Percentiles rank a stretch among this genome's conserved stretches.
Conservation (phyloP, 2,888 invertebrate genomes). For the Ophonus ardosiacus region DNA sequence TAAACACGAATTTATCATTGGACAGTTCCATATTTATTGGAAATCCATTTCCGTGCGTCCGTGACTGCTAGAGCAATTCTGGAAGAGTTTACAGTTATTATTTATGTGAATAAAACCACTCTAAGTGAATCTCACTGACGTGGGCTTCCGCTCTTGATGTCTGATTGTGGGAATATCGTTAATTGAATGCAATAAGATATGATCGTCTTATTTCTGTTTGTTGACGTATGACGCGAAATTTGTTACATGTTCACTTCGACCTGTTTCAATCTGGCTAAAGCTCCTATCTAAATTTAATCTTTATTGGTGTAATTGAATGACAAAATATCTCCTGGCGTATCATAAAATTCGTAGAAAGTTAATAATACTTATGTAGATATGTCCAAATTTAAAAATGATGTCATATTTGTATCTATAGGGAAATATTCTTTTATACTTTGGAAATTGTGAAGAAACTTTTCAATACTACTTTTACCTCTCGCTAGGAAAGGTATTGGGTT, state of each 20-base stretch:
- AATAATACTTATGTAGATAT: too few relatives aligned
- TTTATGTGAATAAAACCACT: slow-evolving; percentile 37
- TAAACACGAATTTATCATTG: slow-evolving; percentile 61
- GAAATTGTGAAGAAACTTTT: too few relatives aligned
- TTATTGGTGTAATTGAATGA: neutral
- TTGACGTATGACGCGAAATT: slow-evolving; percentile 27
- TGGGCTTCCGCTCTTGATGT: slow-evolving; percentile 14
- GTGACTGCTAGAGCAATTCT: slow-evolving; percentile 10
- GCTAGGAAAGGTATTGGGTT: too few relatives aligned
- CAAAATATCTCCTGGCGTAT: neutral
- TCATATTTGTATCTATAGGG: too few relatives aligned
- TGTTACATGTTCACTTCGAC: neutral
- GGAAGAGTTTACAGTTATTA: slow-evolving; percentile 40
- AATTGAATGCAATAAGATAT: slow-evolving; percentile 35
- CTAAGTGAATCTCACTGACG: slow-evolving; percentile 41
- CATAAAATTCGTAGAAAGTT: too few relatives aligned
- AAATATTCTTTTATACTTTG: too few relatives aligned
- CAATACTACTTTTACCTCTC: too few relatives aligned
- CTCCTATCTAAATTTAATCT: neutral
- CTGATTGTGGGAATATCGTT: slow-evolving; percentile 39
- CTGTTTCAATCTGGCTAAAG: neutral
- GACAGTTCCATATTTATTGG: slow-evolving; percentile 59
- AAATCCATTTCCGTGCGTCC: slow-evolving; percentile 55
- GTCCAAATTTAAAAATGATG: too few relatives aligned
- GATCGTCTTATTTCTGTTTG: slow-evolving; percentile 32